Evolutionary conservation across 1,140 invertebrate species (phyloP), one percentile per base, ranked within the genome.

Genomic region (Platyscapa corneri): DNA sequence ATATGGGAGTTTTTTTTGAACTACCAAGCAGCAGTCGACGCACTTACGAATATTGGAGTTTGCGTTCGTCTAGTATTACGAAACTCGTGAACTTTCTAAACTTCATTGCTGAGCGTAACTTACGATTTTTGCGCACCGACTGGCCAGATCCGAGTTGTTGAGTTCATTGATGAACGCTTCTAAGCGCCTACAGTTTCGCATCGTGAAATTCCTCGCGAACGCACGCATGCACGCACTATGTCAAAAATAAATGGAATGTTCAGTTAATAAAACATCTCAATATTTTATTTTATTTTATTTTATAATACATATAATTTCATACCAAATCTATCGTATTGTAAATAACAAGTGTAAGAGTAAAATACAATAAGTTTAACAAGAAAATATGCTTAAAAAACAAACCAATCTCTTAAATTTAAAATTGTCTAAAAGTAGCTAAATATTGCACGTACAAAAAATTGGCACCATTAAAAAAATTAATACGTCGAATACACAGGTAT

Each of bases 361-460:
- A 79, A 72, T 84, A 84, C 83, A 84, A 84, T 78, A 64, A 65
- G 39, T 84, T 79, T 84, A 84, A 84, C 76, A 84, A 79, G 78
- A 84, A 84, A 70, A 79, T 72, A 79, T 78, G 46, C 83, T 79
- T 79, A 70, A 1, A 70, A 72, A 72, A 84, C 49, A 72, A 84
- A 84, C 74, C 60, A 83, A 79, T 84, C 7, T 65, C 60, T 84
- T 78, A 67, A 5, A 67, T 67, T 84, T 34, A 84, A 76, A 83
- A 70, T 49, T 64, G 67, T 78, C 32, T 70, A 60, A 67, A 67
- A n/a, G 56, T 65, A 49, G 37, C 60, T 83, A 78, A 77, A 77
- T 78, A 84, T 84, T 84, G 83, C 76, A 84, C 75, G 37, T 84
- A 70, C 42, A 79, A 79, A 77, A 84, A 84, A 84, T 84, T 84